Conservation (phyloP, 1,140 invertebrate genomes). For the Lepidostoma basale region DNA sequence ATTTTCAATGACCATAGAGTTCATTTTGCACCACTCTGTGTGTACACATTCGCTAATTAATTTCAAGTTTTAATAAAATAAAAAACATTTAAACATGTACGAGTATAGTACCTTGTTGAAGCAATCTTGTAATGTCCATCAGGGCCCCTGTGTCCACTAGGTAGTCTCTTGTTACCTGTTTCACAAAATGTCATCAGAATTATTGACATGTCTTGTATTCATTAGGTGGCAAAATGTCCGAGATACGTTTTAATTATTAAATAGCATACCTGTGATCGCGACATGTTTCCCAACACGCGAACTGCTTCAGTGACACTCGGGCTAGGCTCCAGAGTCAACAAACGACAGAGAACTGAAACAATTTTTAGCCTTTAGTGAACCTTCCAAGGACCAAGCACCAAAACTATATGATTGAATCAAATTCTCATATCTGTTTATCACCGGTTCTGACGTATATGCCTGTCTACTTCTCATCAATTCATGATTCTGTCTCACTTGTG, state of each 20-base stretch:
- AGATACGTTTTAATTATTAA: no score
- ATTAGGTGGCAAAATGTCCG: no score
- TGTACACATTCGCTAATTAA: no score
- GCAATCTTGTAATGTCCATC: slow-evolving; percentile 32
- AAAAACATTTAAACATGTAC: no score
- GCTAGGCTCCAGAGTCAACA: slow-evolving; percentile 23
- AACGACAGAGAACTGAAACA: slow-evolving; percentile 35
- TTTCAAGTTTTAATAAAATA: no score
- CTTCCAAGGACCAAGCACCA: no score
- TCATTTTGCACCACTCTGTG: no score
- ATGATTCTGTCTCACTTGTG: not conserved
- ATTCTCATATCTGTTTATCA: not conserved
- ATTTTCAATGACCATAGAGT: no score
- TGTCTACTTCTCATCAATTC: not conserved
- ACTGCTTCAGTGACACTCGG: slow-evolving; percentile 49
- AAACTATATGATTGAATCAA: not conserved
- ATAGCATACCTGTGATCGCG: slow-evolving; percentile 48
- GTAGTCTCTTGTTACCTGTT: slow-evolving; percentile 49
- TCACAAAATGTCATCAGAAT: no score
- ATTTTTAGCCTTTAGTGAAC: no score
- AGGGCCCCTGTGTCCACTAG: slow-evolving; percentile 38
- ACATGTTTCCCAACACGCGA: slow-evolving; percentile 54
- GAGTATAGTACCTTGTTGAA: slow-evolving; percentile 35
- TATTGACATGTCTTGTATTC: no score
- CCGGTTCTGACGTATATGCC: not conserved